phyloP scores from a whole-genome alignment of 2,113 vertebrate species.

The Notiomystis cincta region DNA sequence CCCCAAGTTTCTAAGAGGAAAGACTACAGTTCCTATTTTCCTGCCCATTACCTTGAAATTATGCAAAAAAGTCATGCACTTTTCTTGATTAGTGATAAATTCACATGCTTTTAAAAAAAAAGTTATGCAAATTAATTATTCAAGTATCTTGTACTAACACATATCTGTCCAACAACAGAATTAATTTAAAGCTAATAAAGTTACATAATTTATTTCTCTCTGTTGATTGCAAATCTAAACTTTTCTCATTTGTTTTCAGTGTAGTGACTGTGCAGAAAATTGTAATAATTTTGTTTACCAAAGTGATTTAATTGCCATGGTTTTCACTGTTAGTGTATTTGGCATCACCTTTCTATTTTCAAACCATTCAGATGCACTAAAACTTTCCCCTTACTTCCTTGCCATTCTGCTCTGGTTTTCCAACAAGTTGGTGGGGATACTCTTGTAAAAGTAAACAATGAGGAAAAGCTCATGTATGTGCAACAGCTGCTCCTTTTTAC shows the following conservation, averaged over 20 bases:
- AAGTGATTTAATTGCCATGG: neutral
- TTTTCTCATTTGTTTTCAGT: slow-evolving; percentile 11
- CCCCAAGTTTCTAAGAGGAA: neutral
- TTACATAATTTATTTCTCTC: neutral
- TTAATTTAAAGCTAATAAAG: neutral
- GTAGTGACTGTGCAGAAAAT: neutral
- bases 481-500: neutral
- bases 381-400: neutral
- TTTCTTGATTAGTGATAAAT: neutral
- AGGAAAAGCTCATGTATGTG: neutral
- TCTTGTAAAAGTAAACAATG: neutral
- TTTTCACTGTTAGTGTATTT: slow-evolving; percentile 8
- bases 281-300: neutral
- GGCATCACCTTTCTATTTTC: neutral
- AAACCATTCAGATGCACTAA: neutral
- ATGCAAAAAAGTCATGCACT: neutral
- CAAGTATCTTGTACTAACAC: neutral
- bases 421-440: neutral
- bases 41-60: neutral
- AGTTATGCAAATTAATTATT: neutral
- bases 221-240: neutral
- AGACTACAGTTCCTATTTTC: neutral
- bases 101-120: neutral
- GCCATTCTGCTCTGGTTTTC: neutral
- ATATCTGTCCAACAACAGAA: neutral